Evolutionary conservation across 2,797 vertebrate species (phyloP), one percentile per base, ranked within the genome.

Genomic region (Atherinosoma microstoma): DNA sequence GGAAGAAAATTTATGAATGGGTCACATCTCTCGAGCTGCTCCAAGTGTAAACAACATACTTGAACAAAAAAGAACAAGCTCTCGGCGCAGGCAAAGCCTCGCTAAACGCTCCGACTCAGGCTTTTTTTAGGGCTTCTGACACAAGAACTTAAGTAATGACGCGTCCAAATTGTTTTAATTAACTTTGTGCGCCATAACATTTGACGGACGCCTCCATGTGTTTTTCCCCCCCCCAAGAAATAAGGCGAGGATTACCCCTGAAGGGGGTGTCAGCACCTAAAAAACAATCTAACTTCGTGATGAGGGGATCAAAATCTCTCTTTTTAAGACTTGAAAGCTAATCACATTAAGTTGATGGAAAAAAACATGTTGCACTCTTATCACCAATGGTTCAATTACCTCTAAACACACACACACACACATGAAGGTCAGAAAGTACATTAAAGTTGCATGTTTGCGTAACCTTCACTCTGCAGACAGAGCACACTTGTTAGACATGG

Each of bases 1-100:
- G 78, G 88, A 89, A 87, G 92, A 94, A 88, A 90, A 93, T 92
- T 86, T 92, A 93, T 94, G 93, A 94, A 94, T 94, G 92, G 91
- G 89, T 93, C 87, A 87, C 82, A 87, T 92, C 91, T 91, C 90
- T 84, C 3, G 72, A 87, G 82, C 85, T 79, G 83, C 86, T 89
- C 72, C 78, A 57, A 92, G 91, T 91, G 91, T 94, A 92, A 93
- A 92, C 89, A 92, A 88, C 89, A 89, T 80, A 80, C 79, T 87
- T 76, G 72, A 78, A 90, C 84, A 87, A 89, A 88, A 84, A 72
- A 78, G 76, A 79, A 70, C 64, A 74, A 75, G 70, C 77, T 84
- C 78, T 70, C 22, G 3, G 76, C 18, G 54, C 71, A 73, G 51
- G 65, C 63, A 22, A n/a, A 13, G 76, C 65, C 76, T 62, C 65